Conservation (phyloP, 2,888 invertebrate species). For the Tribolium freemani region DNA sequence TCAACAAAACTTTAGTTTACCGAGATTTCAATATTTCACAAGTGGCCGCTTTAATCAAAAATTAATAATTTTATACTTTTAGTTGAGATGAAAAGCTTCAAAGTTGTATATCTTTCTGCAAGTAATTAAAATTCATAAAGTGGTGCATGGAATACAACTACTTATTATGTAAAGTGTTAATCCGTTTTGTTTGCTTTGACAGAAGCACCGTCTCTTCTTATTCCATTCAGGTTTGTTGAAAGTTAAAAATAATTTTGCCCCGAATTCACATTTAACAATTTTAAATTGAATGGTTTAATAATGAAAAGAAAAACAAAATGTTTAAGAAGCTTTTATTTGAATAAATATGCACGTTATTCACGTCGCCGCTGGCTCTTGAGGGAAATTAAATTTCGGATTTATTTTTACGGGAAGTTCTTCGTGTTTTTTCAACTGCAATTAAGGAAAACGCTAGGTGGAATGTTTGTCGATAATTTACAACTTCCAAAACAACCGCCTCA, state of each 20-base stretch:
- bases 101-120: background rate
- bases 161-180: constrained; percentile 42
- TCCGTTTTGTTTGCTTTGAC: constrained; percentile 35
- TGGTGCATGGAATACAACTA: constrained; percentile 19
- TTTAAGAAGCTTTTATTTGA: constrained; percentile 25
- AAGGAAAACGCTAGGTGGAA: background rate
- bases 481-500: constrained; percentile 13
- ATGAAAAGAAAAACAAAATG: constrained; percentile 30
- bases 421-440: constrained; percentile 2
- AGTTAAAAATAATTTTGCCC: constrained; percentile 3
- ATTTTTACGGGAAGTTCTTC: constrained; percentile 14
- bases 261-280: constrained; percentile 2
- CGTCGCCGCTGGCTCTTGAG: constrained; percentile 14
- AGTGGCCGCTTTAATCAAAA: background rate
- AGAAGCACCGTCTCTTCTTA: constrained; percentile 33
- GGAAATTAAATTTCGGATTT: constrained; percentile 28
- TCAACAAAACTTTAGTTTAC: background rate
- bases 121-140: constrained; percentile 32
- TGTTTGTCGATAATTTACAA: constrained; percentile 14
- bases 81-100: background rate
- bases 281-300: constrained; percentile 2
- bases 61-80: background rate
- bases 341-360: constrained; percentile 30
- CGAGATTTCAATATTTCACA: background rate
- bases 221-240: constrained; percentile 20